These are phyloP conservation scores for Thereuonema tuberculata DNA, from an alignment of 1,140 invertebrate genomes.

Conservation along the genomic window DNA sequence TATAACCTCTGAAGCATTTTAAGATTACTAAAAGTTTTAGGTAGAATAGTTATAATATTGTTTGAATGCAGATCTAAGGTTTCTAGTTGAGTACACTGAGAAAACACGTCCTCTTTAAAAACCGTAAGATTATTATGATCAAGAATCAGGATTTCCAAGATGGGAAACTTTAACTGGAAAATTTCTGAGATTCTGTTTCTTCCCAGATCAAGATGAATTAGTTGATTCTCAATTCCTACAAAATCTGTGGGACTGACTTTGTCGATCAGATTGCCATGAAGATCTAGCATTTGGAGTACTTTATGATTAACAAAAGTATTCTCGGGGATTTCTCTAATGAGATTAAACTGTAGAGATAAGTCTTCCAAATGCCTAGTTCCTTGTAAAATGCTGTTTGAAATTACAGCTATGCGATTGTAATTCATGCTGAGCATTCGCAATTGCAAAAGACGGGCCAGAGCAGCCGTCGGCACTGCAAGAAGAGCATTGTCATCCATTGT, in stretches of 20 bases:
- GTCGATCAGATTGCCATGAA: conserved; percentile 54
- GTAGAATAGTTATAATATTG: conserved; percentile 24
- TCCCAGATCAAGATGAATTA: conserved; percentile 48
- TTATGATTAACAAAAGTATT: conserved; percentile 49
- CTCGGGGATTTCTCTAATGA: conserved; percentile 67
- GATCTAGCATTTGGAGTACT: conserved; percentile 48
- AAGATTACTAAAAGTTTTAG: conserved; percentile 26
- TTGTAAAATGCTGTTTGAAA: conserved; percentile 49
- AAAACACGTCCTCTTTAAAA: conserved; percentile 25
- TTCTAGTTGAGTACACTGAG: conserved; percentile 26
- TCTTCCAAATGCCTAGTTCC: conserved; percentile 27
- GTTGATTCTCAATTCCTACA: conserved; percentile 39
- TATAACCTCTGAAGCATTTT: conserved; percentile 25
- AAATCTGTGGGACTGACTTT: conserved; percentile 53
- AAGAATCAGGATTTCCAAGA: conserved; percentile 22
- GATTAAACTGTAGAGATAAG: conserved; percentile 60
- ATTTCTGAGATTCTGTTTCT: conserved; percentile 61
- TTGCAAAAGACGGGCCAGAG: conserved; percentile 54
- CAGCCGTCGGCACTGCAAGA: conserved; percentile 60
- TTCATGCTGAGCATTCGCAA: conserved; percentile 59
- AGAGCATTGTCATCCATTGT: conserved; percentile 79
- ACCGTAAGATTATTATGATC: conserved; percentile 25
- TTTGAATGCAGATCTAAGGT: conserved; percentile 28
- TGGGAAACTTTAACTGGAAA: conserved; percentile 25
- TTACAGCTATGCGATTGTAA: conserved; percentile 70